These are phyloP conservation scores for Nylanderia fulva DNA, from an alignment of 1,140 invertebrate species.

Conservation along the genomic window DNA sequence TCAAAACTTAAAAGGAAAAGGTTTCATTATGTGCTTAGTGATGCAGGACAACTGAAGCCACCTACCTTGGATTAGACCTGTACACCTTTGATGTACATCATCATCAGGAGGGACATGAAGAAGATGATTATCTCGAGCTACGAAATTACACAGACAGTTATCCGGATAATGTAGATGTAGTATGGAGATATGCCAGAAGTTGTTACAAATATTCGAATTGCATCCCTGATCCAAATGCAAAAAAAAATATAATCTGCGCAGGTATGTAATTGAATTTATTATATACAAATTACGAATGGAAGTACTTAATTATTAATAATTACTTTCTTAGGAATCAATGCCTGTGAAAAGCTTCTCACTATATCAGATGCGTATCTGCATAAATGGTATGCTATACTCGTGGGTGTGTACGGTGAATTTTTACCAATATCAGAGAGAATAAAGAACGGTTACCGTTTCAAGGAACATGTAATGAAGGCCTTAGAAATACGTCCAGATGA, in stretches of 20 bases:
- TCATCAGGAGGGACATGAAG: constrained; percentile 63
- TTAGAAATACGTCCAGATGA: constrained; percentile 89
- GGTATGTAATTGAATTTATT: constrained; percentile 81
- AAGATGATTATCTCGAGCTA: constrained; percentile 78
- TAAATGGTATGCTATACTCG: constrained; percentile 93
- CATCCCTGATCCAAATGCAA: constrained; percentile 84
- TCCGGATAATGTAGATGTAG: constrained; percentile 85
- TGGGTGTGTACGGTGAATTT: constrained; percentile 89
- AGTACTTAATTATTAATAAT: neutral
- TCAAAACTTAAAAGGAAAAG: constrained; percentile 79
- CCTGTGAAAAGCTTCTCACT: constrained; percentile 88
- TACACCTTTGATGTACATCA: constrained; percentile 34
- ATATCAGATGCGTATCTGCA: constrained; percentile 88
- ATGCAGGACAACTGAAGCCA: constrained; percentile 83
- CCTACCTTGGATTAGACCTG: constrained; percentile 72
- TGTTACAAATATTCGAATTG: constrained; percentile 86
- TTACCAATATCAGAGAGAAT: constrained; percentile 90
- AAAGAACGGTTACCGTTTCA: constrained; percentile 89
- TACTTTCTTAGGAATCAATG: constrained; percentile 82
- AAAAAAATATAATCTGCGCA: constrained; percentile 87
- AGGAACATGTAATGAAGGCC: constrained; percentile 91
- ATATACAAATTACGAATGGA: neutral
- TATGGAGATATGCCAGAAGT: constrained; percentile 90
- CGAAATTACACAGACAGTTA: constrained; percentile 81
- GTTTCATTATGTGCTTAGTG: constrained; percentile 81